Evolutionary conservation across 2,113 vertebrate species (phyloP).

Genomic region (Platysternon megacephalum): DNA sequence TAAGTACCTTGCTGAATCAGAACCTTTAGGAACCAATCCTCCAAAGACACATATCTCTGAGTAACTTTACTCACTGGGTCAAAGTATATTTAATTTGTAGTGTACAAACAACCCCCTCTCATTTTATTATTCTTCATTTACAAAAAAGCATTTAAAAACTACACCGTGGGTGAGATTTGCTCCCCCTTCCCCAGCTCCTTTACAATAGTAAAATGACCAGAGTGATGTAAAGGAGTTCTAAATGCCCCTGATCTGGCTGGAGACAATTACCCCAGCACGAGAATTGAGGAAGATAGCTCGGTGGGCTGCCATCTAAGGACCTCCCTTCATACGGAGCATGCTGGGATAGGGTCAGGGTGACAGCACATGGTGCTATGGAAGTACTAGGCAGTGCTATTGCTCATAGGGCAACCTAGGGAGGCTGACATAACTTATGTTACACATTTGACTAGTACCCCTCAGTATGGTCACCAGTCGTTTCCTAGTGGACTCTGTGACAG

Average conservation of each 20-base stretch:
- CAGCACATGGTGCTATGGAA: not conserved
- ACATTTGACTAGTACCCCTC: not conserved
- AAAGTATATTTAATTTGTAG: not conserved
- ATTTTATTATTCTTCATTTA: not conserved
- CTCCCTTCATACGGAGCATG: not conserved
- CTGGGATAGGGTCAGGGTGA: not conserved
- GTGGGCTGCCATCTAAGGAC: not conserved
- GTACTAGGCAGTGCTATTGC: not conserved
- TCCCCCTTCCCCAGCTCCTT: no score
- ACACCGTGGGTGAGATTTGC: not conserved
- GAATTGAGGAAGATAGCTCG: not conserved
- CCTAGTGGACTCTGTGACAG: no score
- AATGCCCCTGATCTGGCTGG: not conserved
- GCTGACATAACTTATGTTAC: not conserved
- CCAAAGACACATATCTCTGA: not conserved
- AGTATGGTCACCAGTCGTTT: no score
- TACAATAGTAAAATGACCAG: not conserved
- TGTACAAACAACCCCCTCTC: not conserved
- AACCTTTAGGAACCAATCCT: not conserved
- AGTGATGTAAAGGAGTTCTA: not conserved
- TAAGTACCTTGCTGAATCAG: not conserved
- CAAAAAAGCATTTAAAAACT: not conserved
- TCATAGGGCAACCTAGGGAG: not conserved
- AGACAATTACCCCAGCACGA: not conserved
- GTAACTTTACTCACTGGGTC: not conserved